Conservation (phyloP, 2,113 vertebrate species). For the Pristiophorus japonicus region DNA sequence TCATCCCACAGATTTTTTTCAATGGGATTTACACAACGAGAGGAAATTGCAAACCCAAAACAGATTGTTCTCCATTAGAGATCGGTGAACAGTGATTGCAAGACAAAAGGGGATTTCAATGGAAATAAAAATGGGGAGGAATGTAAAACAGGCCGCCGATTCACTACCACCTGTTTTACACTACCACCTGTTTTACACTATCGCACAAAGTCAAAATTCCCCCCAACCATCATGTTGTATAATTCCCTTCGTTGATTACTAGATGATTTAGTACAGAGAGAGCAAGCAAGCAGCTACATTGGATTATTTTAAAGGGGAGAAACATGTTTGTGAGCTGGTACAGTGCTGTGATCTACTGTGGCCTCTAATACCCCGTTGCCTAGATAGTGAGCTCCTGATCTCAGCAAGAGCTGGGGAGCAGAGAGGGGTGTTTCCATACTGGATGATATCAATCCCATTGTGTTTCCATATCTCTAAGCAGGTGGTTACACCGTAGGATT, state of each 20-base stretch:
- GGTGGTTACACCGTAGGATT: neutral
- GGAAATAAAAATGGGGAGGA: too few species aligned
- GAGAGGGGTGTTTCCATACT: neutral
- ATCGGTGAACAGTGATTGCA: too few species aligned
- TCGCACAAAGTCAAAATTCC: neutral
- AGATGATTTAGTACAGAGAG: neutral
- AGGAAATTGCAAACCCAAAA: too few species aligned
- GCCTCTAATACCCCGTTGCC: neutral
- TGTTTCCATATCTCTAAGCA: neutral
- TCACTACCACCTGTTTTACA: neutral
- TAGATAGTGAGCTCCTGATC: neutral
- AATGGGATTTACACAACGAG: too few species aligned
- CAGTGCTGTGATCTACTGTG: neutral
- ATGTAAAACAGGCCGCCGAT: neutral
- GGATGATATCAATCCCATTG: neutral
- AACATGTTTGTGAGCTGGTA: neutral
- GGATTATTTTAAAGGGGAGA: neutral
- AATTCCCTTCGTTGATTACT: neutral
- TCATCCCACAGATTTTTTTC: too few species aligned
- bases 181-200: too few species aligned
- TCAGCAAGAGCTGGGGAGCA: neutral
- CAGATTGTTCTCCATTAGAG: too few species aligned
- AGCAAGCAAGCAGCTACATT: neutral
- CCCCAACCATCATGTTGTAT: neutral
- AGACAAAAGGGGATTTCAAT: too few species aligned